Evolutionary conservation across 1,140 invertebrate species (phyloP).

Genomic region (Vollenhovia emeryi): DNA sequence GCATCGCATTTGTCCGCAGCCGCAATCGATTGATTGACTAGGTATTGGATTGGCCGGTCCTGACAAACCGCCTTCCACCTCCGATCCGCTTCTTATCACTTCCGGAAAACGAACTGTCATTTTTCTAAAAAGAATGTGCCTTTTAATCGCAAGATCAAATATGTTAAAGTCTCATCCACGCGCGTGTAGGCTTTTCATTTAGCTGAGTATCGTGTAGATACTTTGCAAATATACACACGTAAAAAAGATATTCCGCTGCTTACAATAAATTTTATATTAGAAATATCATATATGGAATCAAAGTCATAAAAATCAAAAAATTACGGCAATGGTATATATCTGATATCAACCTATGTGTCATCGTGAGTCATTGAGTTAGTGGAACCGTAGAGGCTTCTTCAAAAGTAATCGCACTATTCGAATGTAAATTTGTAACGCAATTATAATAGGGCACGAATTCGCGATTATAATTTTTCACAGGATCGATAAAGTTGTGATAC

Average conservation of each 20-base stretch:
- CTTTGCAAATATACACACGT: too few relatives aligned
- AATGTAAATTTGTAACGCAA: neutral
- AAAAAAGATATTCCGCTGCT: neutral
- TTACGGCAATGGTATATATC: constrained; percentile 5
- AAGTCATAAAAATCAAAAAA: neutral
- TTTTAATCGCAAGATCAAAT: constrained; percentile 30
- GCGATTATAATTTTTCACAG: neutral
- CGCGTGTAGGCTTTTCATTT: neutral
- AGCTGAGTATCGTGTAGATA: neutral
- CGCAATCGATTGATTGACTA: constrained; percentile 87
- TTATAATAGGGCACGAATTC: neutral
- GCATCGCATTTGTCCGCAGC: constrained; percentile 86
- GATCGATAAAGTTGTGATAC: neutral
- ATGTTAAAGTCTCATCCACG: neutral
- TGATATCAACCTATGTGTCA: constrained; percentile 45
- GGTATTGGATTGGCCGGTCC: constrained; percentile 83
- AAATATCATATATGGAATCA: neutral
- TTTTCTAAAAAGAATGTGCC: constrained; percentile 13
- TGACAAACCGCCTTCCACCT: constrained; percentile 81
- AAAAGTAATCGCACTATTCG: neutral
- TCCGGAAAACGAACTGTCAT: constrained; percentile 79
- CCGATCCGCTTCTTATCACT: constrained; percentile 76
- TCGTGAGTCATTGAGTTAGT: constrained; percentile 56
- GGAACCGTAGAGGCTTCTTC: neutral
- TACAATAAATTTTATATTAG: neutral